Evolutionary conservation across 1,140 invertebrate species (phyloP).

Genomic region (Listronotus bonariensis): DNA sequence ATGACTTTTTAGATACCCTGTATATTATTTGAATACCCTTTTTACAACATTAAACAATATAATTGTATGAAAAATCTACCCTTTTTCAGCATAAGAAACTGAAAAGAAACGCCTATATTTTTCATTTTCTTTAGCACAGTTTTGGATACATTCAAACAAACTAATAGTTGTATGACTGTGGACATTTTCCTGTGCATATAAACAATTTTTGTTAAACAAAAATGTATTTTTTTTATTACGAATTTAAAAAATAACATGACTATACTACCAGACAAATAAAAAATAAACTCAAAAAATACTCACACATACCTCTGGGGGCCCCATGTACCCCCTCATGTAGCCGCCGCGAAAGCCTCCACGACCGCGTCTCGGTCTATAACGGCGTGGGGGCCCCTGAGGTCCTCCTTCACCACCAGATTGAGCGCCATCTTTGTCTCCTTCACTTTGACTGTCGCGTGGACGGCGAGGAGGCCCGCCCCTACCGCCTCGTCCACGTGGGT

Average conservation of each 20-base stretch:
- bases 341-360: constrained; percentile 50
- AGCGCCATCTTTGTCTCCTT: constrained; percentile 53
- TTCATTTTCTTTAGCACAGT: constrained; percentile 27
- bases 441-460: constrained; percentile 37
- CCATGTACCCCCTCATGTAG: constrained; percentile 52
- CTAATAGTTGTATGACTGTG: constrained; percentile 21
- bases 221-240: constrained; percentile 3
- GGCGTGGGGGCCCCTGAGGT: constrained; percentile 55
- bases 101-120: constrained; percentile 34
- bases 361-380: constrained; percentile 58
- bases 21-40: too few species aligned
- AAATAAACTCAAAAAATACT: constrained; percentile 17
- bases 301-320: constrained; percentile 50
- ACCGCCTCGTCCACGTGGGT: constrained; percentile 32
- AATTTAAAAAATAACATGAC: not conserved
- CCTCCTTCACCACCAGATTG: constrained; percentile 53
- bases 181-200: constrained; percentile 19
- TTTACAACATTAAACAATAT: too few species aligned
- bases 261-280: not conserved
- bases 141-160: constrained; percentile 34
- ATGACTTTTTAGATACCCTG: too few species aligned
- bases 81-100: constrained; percentile 26
- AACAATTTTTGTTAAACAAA: too few species aligned
- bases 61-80: constrained; percentile 26
- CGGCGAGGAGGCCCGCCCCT: constrained; percentile 45